Conservation (phyloP, 2,888 invertebrate species). For the Lymantria dispar region DNA sequence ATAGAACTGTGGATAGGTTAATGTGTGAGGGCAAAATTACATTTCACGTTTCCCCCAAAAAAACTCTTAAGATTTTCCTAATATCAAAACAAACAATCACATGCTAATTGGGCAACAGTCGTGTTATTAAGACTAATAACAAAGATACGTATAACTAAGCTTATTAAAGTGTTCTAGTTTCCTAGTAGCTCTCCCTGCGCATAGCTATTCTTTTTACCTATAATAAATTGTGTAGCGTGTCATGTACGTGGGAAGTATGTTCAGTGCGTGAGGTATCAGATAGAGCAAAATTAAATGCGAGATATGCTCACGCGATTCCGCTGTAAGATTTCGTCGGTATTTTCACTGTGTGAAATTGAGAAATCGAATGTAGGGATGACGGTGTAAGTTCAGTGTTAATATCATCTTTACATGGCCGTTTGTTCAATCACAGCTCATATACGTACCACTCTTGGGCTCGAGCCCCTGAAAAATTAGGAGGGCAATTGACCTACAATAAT, state of each 20-base stretch:
- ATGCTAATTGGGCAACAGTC: not conserved
- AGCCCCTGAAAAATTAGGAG: too few species aligned
- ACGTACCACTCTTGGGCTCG: too few species aligned
- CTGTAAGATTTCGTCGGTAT: not conserved
- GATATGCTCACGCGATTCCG: not conserved
- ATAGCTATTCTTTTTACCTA: constrained; percentile 30
- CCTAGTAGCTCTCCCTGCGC: constrained; percentile 27
- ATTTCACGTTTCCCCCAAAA: too few species aligned
- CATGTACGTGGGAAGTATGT: constrained; percentile 54
- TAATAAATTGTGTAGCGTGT: constrained; percentile 19
- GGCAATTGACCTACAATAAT: too few species aligned
- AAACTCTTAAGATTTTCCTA: too few species aligned
- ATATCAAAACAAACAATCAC: too few species aligned
- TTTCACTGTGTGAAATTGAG: not conserved
- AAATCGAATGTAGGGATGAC: not conserved
- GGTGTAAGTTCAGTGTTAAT: not conserved
- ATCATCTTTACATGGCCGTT: too few species aligned
- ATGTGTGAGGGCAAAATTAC: too few species aligned
- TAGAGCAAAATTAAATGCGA: constrained; percentile 11
- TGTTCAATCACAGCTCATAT: too few species aligned
- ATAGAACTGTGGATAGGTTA: too few species aligned
- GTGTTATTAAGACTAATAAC: constrained; percentile 4
- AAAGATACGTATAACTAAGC: constrained; percentile 1
- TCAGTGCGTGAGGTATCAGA: constrained; percentile 43
- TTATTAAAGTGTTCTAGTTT: constrained; percentile 18